Evolutionary conservation across 2,113 vertebrate species (phyloP).

Genomic region (Tenebrosternarchus preto): DNA sequence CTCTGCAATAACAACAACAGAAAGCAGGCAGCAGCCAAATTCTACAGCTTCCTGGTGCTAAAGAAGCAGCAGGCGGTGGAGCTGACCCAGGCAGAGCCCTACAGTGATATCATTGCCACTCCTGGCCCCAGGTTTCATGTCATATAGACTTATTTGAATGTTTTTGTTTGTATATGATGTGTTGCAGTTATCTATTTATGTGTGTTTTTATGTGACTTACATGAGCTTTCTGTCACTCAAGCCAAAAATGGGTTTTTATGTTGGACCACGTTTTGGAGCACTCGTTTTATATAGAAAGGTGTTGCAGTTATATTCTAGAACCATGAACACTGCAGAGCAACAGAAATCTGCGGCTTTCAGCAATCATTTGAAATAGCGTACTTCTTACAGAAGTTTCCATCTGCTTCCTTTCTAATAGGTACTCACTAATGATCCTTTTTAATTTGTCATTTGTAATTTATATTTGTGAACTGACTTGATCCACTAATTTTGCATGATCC

Average conservation of each 20-base stretch:
- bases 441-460: constrained; percentile 10
- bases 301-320: constrained; percentile 4
- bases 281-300: constrained; percentile 21
- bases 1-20: constrained; percentile 95
- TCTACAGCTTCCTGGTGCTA: constrained; percentile 99
- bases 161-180: constrained; percentile 34
- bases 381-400: background rate
- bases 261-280: constrained; percentile 20
- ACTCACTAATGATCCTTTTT: constrained; percentile 7
- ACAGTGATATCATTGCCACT: constrained; percentile 96
- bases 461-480: constrained; percentile 9
- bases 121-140: constrained; percentile 96
- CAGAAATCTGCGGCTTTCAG: constrained; percentile 24
- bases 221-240: constrained; percentile 25
- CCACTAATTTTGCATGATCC: constrained; percentile 41
- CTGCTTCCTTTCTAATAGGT: constrained; percentile 13
- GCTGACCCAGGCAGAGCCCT: constrained; percentile 90
- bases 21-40: constrained; percentile 99
- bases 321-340: constrained; percentile 11
- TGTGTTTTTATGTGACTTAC: constrained; percentile 32
- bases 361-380: constrained; percentile 16
- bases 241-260: constrained; percentile 21
- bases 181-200: constrained; percentile 35
- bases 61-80: constrained; percentile 99
- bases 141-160: constrained; percentile 74